Base-by-base conservation (phyloP, 2,113 vertebrate species). In the Pteronura brasiliensis region DNA sequence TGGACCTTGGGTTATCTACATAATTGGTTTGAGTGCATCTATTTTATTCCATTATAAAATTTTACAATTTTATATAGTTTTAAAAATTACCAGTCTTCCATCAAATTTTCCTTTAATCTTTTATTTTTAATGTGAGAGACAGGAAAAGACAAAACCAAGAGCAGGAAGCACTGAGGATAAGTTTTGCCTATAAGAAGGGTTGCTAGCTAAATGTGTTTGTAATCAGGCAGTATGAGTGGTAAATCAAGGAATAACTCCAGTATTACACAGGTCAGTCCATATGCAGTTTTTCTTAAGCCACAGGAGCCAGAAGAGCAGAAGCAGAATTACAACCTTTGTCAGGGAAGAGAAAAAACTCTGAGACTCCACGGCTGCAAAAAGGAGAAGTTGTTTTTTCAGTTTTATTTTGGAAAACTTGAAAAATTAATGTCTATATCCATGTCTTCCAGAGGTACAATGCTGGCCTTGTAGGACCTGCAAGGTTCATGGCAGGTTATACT, bases 381-480 rank as follows among this genome's bases (percentile, higher is more conserved):
- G 10, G 23, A 79, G 36, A 59, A 69, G 34, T 42, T 61, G 47
- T 42, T 86, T 25, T 63, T 86, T 82, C 39, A 31, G 61, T 27
- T 72, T 81, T 93, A 29, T 52, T 47, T 92, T n/a, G 87, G 92
- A 42, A 89, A 77, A 80, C 82, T 31, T 93, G n/a, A 93, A 86
- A 88, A 97, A 72, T 0, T 0, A 59, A 95, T 7, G 57, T 69
- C 61, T 67, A 25, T 4, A 39, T 36, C 17, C 29, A 80, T 0
- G 4, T 49, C 74, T 91, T 93, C 61, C 4, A 44, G 44, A 92
- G 31, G 20, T 12, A 88, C 5, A 88, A 76, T 12, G 15, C 72
- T 20, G 74, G 90, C 13, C 25, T 47, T 76, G 47, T 0, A 71
- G 21, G 29, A 95, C n/a, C 31, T 81, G 17, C 1, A 84, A 67